Conservation (phyloP, 1,140 invertebrate genomes). For the Saccostrea echinata region DNA sequence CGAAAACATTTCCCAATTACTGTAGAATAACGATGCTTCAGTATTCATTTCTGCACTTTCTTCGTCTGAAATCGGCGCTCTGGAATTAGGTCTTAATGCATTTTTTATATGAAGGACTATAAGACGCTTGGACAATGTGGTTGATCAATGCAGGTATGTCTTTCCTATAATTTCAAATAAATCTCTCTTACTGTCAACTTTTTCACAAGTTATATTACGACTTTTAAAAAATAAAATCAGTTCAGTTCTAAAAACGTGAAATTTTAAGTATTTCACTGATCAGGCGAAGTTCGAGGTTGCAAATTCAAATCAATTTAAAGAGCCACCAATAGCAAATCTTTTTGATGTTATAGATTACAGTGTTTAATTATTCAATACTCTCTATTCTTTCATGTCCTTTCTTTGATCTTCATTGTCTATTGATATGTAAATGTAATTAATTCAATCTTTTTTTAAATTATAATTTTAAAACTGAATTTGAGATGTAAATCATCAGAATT, state of each 20-base stretch:
- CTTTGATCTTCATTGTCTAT: neutral
- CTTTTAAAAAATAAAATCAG: neutral
- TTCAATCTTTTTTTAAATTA: neutral
- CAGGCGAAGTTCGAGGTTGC: neutral
- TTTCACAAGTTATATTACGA: neutral
- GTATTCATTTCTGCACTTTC: neutral
- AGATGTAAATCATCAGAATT: no score
- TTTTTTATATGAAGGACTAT: neutral
- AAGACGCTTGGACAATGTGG: conserved; percentile 18
- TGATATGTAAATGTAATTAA: neutral
- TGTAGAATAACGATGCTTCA: conserved; percentile 13
- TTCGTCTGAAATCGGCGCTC: neutral
- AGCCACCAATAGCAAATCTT: no score
- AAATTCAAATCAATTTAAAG: neutral
- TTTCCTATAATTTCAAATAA: neutral
- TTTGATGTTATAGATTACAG: neutral
- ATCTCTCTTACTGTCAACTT: no score
- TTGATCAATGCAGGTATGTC: neutral
- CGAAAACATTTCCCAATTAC: neutral
- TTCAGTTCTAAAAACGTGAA: no score
- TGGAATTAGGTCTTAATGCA: conserved; percentile 2
- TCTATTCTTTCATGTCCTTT: neutral
- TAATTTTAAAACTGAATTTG: no score
- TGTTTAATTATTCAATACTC: neutral
- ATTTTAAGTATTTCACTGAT: no score